Evolutionary conservation across 2,888 invertebrate species (phyloP).

Genomic region (Carterocephalus palaemon): DNA sequence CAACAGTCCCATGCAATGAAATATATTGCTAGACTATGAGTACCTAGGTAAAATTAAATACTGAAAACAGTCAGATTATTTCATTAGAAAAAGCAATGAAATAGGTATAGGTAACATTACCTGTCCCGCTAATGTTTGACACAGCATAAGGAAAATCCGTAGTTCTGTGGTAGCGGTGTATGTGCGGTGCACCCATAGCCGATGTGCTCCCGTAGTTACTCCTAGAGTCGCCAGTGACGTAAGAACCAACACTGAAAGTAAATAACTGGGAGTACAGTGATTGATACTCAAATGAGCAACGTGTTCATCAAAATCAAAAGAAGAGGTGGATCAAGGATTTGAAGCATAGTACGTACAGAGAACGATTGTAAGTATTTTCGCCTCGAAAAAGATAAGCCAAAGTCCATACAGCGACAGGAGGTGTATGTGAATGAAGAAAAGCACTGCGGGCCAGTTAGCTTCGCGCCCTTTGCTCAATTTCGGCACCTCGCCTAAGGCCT

Average conservation of each 20-base stretch:
- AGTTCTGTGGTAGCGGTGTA: slow-evolving; percentile 87
- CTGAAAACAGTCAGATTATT: slow-evolving; percentile 1
- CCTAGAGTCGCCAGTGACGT: slow-evolving; percentile 85
- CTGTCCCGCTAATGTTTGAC: slow-evolving; percentile 92
- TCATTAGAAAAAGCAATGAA: not conserved
- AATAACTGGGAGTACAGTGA: no score
- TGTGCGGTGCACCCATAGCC: slow-evolving; percentile 93
- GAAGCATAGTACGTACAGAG: slow-evolving; percentile 84
- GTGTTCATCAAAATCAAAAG: no score
- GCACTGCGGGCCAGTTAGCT: slow-evolving; percentile 84
- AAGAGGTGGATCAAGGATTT: no score
- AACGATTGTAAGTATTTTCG: slow-evolving; percentile 80
- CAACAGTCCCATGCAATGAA: no score
- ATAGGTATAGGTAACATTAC: no score
- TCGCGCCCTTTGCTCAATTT: slow-evolving; percentile 73
- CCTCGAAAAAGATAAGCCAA: slow-evolving; percentile 79
- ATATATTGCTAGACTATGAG: no score
- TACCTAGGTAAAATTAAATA: no score
- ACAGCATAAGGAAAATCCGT: slow-evolving; percentile 86
- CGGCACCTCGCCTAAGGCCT: slow-evolving; percentile 14
- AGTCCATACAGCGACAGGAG: slow-evolving; percentile 83
- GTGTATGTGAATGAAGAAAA: slow-evolving; percentile 86
- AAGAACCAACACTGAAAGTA: slow-evolving; percentile 80
- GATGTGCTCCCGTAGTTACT: slow-evolving; percentile 93
- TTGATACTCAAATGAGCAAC: not conserved